phyloP scores from a whole-genome alignment of 2,797 vertebrate genomes.

The Neoniphon sammara region DNA sequence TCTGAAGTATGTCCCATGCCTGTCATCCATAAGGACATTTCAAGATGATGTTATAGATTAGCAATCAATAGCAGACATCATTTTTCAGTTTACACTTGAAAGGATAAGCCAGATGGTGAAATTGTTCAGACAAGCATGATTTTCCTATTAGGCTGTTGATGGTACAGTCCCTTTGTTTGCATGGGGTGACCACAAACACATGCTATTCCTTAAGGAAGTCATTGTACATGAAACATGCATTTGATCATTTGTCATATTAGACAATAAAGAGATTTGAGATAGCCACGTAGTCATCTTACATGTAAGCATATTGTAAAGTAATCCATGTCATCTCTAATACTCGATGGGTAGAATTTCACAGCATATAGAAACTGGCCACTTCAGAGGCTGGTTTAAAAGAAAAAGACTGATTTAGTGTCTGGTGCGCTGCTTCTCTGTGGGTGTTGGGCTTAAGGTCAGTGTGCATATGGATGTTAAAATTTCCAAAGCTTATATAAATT shows the following conservation, averaged over 20 bases:
- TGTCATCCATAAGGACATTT: constrained; percentile 52
- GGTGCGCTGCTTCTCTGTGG: constrained; percentile 13
- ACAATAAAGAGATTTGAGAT: constrained; percentile 52
- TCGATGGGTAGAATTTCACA: constrained; percentile 34
- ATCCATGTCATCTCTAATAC: constrained; percentile 50
- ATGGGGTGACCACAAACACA: constrained; percentile 71
- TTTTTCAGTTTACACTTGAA: constrained; percentile 67
- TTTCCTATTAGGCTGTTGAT: constrained; percentile 45
- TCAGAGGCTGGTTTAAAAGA: constrained; percentile 10
- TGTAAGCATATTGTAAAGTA: constrained; percentile 48
- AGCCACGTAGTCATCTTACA: constrained; percentile 44
- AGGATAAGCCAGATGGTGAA: constrained; percentile 63
- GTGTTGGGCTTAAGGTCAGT: constrained; percentile 8
- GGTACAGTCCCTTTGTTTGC: constrained; percentile 58
- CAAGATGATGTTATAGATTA: constrained; percentile 64
- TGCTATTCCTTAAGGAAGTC: constrained; percentile 63
- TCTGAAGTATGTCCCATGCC: constrained; percentile 51
- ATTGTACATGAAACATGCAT: constrained; percentile 42
- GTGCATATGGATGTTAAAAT: not conserved
- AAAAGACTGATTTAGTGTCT: constrained; percentile 21
- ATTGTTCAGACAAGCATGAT: constrained; percentile 53
- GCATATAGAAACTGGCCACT: constrained; percentile 14
- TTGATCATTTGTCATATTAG: constrained; percentile 66
- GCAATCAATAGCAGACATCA: constrained; percentile 68
- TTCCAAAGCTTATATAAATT: constrained; percentile 6